These are phyloP conservation scores for Argyresthia goedartella DNA, from an alignment of 2,888 invertebrate genomes.

Conservation along the genomic window DNA sequence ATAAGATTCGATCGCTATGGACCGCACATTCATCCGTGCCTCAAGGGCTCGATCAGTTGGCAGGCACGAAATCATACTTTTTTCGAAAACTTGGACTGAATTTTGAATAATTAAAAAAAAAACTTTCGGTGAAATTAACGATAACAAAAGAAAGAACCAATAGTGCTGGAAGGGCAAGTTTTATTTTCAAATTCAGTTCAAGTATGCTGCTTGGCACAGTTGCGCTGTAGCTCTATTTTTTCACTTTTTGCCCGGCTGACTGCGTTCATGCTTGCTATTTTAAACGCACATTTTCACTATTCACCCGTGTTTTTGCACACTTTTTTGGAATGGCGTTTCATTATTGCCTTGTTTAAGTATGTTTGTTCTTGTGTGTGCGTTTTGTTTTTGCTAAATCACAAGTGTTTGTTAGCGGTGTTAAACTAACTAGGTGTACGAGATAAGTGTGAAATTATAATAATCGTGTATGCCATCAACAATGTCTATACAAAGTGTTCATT, in stretches of 20 bases:
- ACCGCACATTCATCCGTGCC: constrained; percentile 81
- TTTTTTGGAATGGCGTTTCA: background rate
- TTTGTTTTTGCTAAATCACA: background rate
- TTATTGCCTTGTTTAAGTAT: background rate
- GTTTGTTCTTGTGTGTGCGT: constrained; percentile 2
- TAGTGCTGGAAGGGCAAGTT: too few species aligned
- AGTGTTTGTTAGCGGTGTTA: too few species aligned
- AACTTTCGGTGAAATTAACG: too few species aligned
- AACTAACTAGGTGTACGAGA: too few species aligned
- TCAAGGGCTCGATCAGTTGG: constrained; percentile 85
- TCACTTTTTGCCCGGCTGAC: constrained; percentile 54
- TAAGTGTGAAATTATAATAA: too few species aligned
- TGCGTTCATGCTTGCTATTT: background rate
- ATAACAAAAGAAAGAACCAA: too few species aligned
- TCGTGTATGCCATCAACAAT: too few species aligned
- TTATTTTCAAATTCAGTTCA: background rate
- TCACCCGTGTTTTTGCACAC: too few species aligned
- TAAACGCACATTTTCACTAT: background rate
- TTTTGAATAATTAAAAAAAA: constrained; percentile 1
- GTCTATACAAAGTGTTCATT: background rate
- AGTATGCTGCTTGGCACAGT: constrained; percentile 4
- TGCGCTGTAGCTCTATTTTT: constrained; percentile 46
- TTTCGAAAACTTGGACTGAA: constrained; percentile 40
- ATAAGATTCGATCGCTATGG: constrained; percentile 92
- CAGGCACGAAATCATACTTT: constrained; percentile 66